Evolutionary conservation across 2,113 vertebrate genomes (phyloP).

Genomic region (Lonchura striata): DNA sequence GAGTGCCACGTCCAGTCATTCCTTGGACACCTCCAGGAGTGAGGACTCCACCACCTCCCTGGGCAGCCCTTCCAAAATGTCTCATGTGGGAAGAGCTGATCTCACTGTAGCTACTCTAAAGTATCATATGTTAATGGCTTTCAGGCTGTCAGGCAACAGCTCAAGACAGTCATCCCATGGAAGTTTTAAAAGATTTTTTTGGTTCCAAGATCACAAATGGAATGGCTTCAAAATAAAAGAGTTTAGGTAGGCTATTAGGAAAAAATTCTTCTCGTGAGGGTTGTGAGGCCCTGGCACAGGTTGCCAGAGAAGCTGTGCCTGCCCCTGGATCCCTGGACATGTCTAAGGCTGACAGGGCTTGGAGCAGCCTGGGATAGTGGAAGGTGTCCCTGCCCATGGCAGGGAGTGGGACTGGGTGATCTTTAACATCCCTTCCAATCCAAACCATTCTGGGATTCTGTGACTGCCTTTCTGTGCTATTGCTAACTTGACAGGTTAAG

Average conservation of each 20-base stretch:
- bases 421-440: neutral
- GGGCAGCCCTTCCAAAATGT: neutral
- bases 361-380: neutral
- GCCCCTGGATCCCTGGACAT: neutral
- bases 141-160: neutral
- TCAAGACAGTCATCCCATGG: neutral
- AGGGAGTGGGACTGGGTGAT: rapidly evolving
- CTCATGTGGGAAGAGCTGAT: neutral
- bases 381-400: neutral
- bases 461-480: neutral
- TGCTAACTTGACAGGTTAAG: neutral
- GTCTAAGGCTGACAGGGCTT: rapidly evolving
- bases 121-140: neutral
- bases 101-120: neutral
- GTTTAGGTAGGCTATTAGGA: no score
- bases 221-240: neutral
- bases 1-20: rapidly evolving
- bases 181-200: neutral
- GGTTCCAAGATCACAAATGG: neutral
- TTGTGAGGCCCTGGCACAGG: neutral
- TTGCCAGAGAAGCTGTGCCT: neutral
- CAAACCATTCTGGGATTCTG: neutral
- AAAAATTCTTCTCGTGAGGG: neutral
- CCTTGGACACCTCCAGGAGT: neutral
- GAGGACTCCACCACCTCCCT: neutral